Percentiles rank a stretch among this genome's conserved stretches.
These are phyloP conservation scores for Drosophila carrolli DNA, from an alignment of 1,140 invertebrate genomes.

Conservation along the genomic window DNA sequence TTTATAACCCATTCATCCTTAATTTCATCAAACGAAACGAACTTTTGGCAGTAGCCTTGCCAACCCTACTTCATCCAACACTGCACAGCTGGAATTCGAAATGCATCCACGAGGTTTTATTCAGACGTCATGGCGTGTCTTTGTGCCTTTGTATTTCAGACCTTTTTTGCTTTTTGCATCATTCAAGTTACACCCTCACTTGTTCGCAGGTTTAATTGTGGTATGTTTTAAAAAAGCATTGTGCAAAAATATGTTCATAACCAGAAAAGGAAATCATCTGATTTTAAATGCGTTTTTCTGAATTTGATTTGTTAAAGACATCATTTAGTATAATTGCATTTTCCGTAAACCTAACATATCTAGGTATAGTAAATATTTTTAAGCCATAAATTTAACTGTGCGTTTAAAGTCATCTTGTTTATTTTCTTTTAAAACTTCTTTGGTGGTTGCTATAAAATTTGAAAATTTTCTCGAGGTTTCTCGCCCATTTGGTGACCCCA, in stretches of 20 bases:
- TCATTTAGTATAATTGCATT: too few relatives aligned
- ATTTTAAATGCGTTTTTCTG: too few relatives aligned
- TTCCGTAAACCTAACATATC: too few relatives aligned
- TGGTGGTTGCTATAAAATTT: background rate
- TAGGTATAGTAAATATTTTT: too few relatives aligned
- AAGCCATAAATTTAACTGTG: background rate
- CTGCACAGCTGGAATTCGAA: constrained; percentile 25
- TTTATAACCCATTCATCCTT: background rate
- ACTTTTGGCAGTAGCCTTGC: background rate
- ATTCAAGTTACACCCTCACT: constrained; percentile 1
- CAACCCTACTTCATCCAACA: background rate
- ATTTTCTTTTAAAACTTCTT: background rate
- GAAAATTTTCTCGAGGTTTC: too few relatives aligned
- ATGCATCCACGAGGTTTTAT: constrained; percentile 1
- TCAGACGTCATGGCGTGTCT: constrained; percentile 26
- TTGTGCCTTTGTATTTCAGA: constrained; percentile 21
- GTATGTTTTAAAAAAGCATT: constrained; percentile 6
- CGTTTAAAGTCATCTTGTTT: background rate
- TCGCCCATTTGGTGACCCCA: background rate
- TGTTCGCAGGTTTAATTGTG: constrained; percentile 7
- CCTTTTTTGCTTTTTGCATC: constrained; percentile 12
- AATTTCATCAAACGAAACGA: background rate
- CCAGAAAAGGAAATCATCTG: background rate
- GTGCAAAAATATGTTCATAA: constrained; percentile 1
- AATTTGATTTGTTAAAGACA: too few relatives aligned